phyloP scores from a whole-genome alignment of 2,797 vertebrate species.

The Varecia variegata region DNA sequence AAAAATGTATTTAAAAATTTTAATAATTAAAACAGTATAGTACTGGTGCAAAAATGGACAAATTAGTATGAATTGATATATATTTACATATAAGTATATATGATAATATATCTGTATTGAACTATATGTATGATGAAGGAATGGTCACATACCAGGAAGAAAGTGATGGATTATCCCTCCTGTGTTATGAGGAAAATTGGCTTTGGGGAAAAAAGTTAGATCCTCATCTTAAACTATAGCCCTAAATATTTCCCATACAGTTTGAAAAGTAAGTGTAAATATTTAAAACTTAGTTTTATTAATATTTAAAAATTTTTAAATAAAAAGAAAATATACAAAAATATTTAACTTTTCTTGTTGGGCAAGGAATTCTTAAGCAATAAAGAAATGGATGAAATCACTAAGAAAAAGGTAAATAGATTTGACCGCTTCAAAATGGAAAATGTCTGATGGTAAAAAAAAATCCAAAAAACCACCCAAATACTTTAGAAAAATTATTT shows the following conservation, averaged over 20 bases:
- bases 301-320: background rate
- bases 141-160: background rate
- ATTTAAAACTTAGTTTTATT: constrained; percentile 10
- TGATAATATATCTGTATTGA: background rate
- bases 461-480: background rate
- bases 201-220: background rate
- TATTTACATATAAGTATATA: background rate
- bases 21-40: background rate
- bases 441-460: background rate
- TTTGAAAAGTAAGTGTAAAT: constrained; percentile 1
- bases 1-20: background rate
- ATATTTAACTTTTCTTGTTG: background rate
- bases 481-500: background rate
- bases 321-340: background rate
- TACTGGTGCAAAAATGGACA: background rate
- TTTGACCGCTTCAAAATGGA: background rate
- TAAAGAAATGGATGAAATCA: background rate
- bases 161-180: background rate
- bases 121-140: background rate
- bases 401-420: background rate
- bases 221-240: background rate
- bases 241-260: background rate
- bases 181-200: background rate
- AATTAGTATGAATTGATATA: background rate
- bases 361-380: background rate